These are phyloP conservation scores for Keiferia lycopersicella DNA, from an alignment of 2,888 invertebrate genomes.

Conservation along the genomic window DNA sequence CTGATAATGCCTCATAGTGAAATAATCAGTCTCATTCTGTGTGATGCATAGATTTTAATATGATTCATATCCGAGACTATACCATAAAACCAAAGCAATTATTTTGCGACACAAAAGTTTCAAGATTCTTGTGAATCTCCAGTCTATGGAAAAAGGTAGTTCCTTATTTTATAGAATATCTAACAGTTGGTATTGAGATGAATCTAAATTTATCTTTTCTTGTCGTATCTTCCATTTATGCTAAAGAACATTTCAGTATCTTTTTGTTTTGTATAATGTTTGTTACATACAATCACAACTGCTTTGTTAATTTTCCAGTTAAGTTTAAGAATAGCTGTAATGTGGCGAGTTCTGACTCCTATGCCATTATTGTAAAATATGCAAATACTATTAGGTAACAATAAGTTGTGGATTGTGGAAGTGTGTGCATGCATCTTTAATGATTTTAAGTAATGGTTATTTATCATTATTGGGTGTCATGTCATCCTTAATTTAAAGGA, in stretches of 20 bases:
- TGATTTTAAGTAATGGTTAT: background rate
- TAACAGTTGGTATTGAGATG: too few species aligned
- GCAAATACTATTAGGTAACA: background rate
- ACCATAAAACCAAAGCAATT: background rate
- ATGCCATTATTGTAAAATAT: background rate
- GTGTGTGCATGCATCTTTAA: conserved; percentile 11
- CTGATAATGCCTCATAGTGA: conserved; percentile 2
- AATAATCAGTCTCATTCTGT: background rate
- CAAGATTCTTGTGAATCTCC: conserved; percentile 5
- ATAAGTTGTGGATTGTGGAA: background rate
- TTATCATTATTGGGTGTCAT: background rate
- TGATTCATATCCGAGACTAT: background rate
- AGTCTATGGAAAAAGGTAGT: background rate
- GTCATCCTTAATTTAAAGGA: background rate
- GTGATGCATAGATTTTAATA: background rate
- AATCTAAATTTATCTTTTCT: too few species aligned
- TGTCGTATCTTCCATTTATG: background rate
- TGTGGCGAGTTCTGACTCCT: conserved; percentile 2
- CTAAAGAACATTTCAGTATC: background rate
- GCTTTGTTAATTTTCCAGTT: conserved; percentile 13
- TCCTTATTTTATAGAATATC: background rate
- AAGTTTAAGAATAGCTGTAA: conserved; percentile 13
- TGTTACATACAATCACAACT: conserved; percentile 15
- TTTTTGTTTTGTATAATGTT: background rate
- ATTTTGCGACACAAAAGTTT: too few species aligned